Evolutionary conservation across 2,113 vertebrate species (phyloP), one percentile per base, ranked within the genome.

Genomic region (Podarcis muralis): DNA sequence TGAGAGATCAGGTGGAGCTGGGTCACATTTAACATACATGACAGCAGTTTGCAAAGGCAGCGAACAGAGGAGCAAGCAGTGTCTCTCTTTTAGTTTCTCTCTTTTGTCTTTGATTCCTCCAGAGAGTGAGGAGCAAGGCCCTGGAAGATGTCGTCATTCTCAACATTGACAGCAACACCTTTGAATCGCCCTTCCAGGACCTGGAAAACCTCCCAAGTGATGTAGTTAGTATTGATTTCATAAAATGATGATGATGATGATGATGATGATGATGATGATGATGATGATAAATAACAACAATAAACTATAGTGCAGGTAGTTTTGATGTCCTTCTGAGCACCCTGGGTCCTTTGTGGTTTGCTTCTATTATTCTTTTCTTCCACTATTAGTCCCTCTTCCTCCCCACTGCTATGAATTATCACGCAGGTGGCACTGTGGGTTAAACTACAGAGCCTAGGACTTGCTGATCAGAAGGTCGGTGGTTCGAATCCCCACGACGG

Each of bases 61-160:
- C 9, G 30, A 32, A 12, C 22, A 22, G 11, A 4, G 22, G 15
- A 77, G 35, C 72, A 6, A 65, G 37, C 20, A n/a, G 23, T 35
- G 37, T 2, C 57, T 22, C 7, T 2, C 7, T 66, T 8, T 43
- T 12, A 4, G 6, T 53, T 77, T 69, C n/a, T 84, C 74, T 57
- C 3, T 84, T 77, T 40, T 88, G 3, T 66, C 72, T 88, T 77
- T n/a, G 8, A 32, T 83, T 18, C 78, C 25, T 69, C 40, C 95
- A 99, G 98, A 97, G 35, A 88, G 97, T 98, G 72, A 96, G 92
- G 84, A 96, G 95, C 92, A 97, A 95, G 71, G 97, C 96, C 13
- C 89, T 99, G 88, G 98, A 99, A 86, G 98, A 98, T n/a, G 98
- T 98, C 3, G 97, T 99, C 13, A 95, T 98, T 92, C 93, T 99